phyloP scores from a whole-genome alignment of 1,140 invertebrate species.

The Trachymyrmex septentrionalis region DNA sequence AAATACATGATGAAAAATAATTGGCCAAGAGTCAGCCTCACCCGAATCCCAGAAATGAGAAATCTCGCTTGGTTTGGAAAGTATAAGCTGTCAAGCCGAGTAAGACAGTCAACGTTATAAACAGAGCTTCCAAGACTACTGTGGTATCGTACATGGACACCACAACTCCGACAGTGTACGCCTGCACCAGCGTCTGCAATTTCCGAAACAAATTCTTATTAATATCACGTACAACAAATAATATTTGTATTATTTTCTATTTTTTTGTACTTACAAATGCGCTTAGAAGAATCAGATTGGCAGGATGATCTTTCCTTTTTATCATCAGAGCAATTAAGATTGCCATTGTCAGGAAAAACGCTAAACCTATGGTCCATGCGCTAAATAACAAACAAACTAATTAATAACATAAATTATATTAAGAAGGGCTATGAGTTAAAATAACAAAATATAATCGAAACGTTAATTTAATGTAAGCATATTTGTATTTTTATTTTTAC shows the following conservation, averaged over 20 bases:
- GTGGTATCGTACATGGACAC: constrained; percentile 91
- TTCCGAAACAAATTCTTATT: constrained; percentile 7
- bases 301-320: constrained; percentile 89
- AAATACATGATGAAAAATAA: too few relatives aligned
- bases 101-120: constrained; percentile 91
- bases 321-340: constrained; percentile 89
- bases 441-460: too few relatives aligned
- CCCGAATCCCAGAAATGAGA: constrained; percentile 92
- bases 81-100: constrained; percentile 92
- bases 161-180: constrained; percentile 91
- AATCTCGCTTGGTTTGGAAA: constrained; percentile 94
- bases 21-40: constrained; percentile 82
- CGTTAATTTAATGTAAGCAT: too few relatives aligned
- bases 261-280: constrained; percentile 89
- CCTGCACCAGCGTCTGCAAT: constrained; percentile 90
- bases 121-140: constrained; percentile 92
- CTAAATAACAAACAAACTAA: constrained; percentile 84
- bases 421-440: too few relatives aligned
- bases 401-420: not conserved
- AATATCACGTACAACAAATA: not conserved
- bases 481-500: too few relatives aligned
- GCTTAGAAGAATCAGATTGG: constrained; percentile 90
- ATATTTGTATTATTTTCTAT: not conserved
- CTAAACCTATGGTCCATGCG: constrained; percentile 89
- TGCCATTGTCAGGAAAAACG: constrained; percentile 88